These are phyloP conservation scores for Heliconius hortense DNA, from an alignment of 2,888 invertebrate species.

Conservation along the genomic window DNA sequence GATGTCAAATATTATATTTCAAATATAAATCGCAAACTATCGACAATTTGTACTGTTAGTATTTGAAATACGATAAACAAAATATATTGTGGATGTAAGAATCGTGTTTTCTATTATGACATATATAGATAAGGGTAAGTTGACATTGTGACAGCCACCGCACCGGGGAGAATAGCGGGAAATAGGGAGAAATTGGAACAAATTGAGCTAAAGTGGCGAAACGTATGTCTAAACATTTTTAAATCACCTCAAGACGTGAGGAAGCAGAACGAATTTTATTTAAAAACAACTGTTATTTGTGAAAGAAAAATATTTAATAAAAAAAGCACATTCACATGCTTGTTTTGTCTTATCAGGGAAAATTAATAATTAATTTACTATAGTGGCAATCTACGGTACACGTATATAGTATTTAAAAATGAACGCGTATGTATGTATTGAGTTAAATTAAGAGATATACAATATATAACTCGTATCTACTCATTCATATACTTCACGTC, in stretches of 20 bases:
- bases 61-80: slow-evolving; percentile 11
- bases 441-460: too few relatives aligned
- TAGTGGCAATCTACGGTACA: too few relatives aligned
- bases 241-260: slow-evolving; percentile 32
- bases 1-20: neutral
- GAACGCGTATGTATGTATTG: too few relatives aligned
- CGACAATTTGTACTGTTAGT: neutral
- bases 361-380: too few relatives aligned
- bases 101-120: slow-evolving; percentile 15
- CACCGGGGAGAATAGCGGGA: slow-evolving; percentile 21
- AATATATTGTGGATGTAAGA: neutral
- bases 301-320: neutral
- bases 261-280: slow-evolving; percentile 29
- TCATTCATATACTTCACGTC: too few relatives aligned
- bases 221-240: slow-evolving; percentile 39
- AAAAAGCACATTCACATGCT: neutral
- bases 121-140: slow-evolving; percentile 24
- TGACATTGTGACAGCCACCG: slow-evolving; percentile 24
- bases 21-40: slow-evolving; percentile 7
- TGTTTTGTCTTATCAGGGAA: neutral
- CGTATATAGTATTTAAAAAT: too few relatives aligned
- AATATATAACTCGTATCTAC: too few relatives aligned
- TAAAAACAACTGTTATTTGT: neutral
- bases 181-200: slow-evolving; percentile 56
- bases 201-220: slow-evolving; percentile 55